Conservation (phyloP, 2,888 invertebrate genomes). For the Aporophyla nigra region DNA sequence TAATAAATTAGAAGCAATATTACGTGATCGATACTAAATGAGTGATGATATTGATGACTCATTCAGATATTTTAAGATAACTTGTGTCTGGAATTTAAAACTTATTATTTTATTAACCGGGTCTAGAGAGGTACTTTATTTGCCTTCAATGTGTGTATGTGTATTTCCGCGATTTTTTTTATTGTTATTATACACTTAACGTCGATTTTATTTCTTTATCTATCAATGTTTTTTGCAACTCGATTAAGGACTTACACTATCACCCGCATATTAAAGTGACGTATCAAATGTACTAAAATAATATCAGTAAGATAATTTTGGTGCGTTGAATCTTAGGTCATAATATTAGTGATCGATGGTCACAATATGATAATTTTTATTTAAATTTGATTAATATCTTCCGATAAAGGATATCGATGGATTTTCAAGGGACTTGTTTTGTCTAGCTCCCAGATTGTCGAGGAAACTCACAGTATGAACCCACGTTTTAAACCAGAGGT, state of each 20-base stretch:
- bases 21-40: too few relatives aligned
- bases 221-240: not conserved
- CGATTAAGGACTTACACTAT: slow-evolving; percentile 18
- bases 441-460: not conserved
- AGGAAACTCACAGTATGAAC: too few relatives aligned
- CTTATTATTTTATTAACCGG: not conserved
- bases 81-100: too few relatives aligned
- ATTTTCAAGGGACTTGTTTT: not conserved
- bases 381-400: slow-evolving; percentile 3
- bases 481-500: too few relatives aligned
- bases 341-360: too few relatives aligned
- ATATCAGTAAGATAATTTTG: slow-evolving; percentile 13
- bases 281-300: slow-evolving; percentile 8
- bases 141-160: not conserved
- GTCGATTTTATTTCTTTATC: not conserved
- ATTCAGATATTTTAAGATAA: too few relatives aligned
- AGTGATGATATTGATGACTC: too few relatives aligned
- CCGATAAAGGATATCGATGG: not conserved
- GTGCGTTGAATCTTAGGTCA: not conserved
- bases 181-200: not conserved
- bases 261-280: slow-evolving; percentile 11
- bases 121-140: not conserved
- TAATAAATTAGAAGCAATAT: too few relatives aligned
- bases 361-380: not conserved
- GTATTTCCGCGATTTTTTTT: not conserved